Evolutionary conservation across 1,140 invertebrate species (phyloP).

Genomic region (Drosophila aff.): DNA sequence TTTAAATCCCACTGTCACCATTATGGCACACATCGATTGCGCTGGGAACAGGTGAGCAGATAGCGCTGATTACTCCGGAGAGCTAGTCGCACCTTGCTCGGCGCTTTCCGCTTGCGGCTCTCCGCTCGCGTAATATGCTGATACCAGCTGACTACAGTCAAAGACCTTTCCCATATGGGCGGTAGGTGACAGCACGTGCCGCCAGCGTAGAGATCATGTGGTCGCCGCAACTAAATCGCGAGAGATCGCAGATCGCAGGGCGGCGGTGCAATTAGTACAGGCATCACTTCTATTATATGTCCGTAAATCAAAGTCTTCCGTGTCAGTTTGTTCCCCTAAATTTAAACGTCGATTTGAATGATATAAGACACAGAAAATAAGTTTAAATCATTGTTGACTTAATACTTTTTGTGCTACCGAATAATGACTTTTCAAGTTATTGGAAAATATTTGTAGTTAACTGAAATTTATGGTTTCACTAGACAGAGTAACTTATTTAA

Average conservation of each 20-base stretch:
- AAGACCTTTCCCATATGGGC: constrained; percentile 43
- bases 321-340: too few relatives aligned
- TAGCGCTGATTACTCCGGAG: constrained; percentile 13
- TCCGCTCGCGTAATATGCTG: constrained; percentile 10
- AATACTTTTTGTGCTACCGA: constrained; percentile 13
- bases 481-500: too few relatives aligned
- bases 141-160: constrained; percentile 48
- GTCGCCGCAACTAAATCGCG: neutral
- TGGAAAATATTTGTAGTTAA: neutral
- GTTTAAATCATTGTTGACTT: neutral
- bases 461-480: neutral
- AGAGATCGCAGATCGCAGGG: constrained; percentile 20
- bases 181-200: constrained; percentile 51
- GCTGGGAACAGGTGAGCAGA: constrained; percentile 29
- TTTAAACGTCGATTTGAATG: neutral
- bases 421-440: neutral
- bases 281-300: neutral
- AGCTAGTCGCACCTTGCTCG: constrained; percentile 15
- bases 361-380: neutral
- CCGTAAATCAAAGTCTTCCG: constrained; percentile 6
- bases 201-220: constrained; percentile 56
- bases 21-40: constrained; percentile 26
- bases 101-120: neutral
- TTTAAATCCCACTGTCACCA: constrained; percentile 21
- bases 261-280: constrained; percentile 24